A percentile compares a stretch with the other conserved stretches of the same genome.
phyloP scores from a whole-genome alignment of 1,140 invertebrate species.

The Ceratosolen solmsi region DNA sequence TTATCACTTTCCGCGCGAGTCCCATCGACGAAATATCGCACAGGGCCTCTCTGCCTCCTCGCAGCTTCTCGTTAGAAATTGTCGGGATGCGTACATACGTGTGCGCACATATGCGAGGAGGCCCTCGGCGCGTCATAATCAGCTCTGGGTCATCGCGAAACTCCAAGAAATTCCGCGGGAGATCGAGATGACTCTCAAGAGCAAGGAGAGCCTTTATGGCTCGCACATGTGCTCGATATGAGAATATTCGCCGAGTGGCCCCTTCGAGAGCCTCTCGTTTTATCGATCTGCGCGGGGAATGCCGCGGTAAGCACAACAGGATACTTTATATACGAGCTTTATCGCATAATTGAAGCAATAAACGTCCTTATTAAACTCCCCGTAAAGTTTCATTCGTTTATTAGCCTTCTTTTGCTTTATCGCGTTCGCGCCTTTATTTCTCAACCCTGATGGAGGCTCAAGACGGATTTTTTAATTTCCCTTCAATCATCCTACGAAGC shows the following conservation, averaged over 20 bases:
- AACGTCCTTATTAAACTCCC: slow-evolving; percentile 42
- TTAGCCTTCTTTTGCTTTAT: not conserved
- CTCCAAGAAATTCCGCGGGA: slow-evolving; percentile 1
- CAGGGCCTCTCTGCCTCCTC: not conserved
- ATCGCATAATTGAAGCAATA: slow-evolving; percentile 46
- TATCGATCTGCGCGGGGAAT: slow-evolving; percentile 38
- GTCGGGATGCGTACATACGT: not conserved
- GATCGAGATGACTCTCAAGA: slow-evolving; percentile 25
- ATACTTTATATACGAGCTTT: slow-evolving; percentile 4
- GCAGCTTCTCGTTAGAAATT: slow-evolving; percentile 43
- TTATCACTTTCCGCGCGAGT: slow-evolving; percentile 46
- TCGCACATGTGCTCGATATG: slow-evolving; percentile 35
- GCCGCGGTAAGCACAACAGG: not conserved
- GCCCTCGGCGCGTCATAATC: slow-evolving; percentile 36
- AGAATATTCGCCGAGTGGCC: slow-evolving; percentile 24
- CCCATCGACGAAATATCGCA: slow-evolving; percentile 44
- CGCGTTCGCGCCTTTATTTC: not conserved
- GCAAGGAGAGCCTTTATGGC: not conserved
- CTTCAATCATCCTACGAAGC: too few relatives aligned
- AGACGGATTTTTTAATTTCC: too few relatives aligned
- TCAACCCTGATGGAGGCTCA: too few relatives aligned
- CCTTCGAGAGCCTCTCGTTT: slow-evolving; percentile 1
- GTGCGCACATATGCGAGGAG: not conserved
- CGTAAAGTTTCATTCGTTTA: not conserved
- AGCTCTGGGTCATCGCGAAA: slow-evolving; percentile 37